phyloP scores from a whole-genome alignment of 2,888 invertebrate species.

The Nysson spinosus region DNA sequence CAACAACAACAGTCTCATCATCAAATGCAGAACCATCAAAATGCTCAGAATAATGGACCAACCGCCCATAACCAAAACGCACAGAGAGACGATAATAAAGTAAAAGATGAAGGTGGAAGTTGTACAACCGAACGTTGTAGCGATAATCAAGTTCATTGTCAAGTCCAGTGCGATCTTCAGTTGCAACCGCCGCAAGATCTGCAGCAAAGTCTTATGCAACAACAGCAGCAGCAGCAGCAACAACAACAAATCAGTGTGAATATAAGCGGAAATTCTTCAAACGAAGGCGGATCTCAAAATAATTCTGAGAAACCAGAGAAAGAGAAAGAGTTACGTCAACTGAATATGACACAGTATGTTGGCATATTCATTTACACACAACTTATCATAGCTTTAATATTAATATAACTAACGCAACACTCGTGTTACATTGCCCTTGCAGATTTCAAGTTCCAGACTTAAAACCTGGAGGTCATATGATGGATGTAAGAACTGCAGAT shows the following conservation, averaged over 20 bases:
- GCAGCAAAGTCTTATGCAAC: conserved; percentile 74
- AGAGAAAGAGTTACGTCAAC: conserved; percentile 73
- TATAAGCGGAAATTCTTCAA: conserved; percentile 65
- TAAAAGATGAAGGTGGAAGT: conserved; percentile 73
- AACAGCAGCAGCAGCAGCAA: conserved; percentile 62
- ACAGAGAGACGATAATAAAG: conserved; percentile 78
- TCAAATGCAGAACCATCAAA: conserved; percentile 75
- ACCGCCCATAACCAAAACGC: conserved; percentile 66
- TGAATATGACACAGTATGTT: conserved; percentile 75
- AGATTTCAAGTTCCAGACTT: conserved; percentile 78
- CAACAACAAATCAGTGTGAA: conserved; percentile 70
- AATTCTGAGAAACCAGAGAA: conserved; percentile 69
- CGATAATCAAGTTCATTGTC: conserved; percentile 76
- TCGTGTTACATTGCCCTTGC: conserved; percentile 8
- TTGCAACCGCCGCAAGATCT: conserved; percentile 75
- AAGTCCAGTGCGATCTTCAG: conserved; percentile 77
- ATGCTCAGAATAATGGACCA: conserved; percentile 77
- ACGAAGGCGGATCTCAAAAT: conserved; percentile 66
- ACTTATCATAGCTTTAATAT: too few relatives aligned
- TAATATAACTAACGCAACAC: neutral
- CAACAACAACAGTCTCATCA: conserved; percentile 72
- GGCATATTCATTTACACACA: too few relatives aligned
- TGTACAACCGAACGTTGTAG: conserved; percentile 74
- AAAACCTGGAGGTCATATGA: conserved; percentile 78
- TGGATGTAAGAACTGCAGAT: conserved; percentile 83